Evolutionary conservation across 2,888 invertebrate species (phyloP).

Genomic region (Synanthedon tipuliformis): DNA sequence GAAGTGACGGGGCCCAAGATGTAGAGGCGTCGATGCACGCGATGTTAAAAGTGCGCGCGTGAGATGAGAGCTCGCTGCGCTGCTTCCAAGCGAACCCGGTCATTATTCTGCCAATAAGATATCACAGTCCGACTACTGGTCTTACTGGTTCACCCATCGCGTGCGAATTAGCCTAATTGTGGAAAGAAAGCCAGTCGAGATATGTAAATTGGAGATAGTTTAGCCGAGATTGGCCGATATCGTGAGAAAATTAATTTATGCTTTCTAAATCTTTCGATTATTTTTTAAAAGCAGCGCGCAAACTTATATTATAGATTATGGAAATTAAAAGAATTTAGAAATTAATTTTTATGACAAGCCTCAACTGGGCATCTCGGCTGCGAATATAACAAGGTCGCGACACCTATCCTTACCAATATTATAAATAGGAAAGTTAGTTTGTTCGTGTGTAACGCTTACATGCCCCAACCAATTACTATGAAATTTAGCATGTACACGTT

Average conservation of each 20-base stretch:
- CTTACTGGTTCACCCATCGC: conserved; percentile 43
- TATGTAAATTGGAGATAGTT: conserved; percentile 49
- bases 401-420: background rate
- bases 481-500: too few relatives aligned
- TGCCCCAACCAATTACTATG: too few relatives aligned
- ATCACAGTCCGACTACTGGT: conserved; percentile 50
- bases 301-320: too few relatives aligned
- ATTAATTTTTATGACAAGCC: too few relatives aligned
- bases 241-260: conserved; percentile 19
- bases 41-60: conserved; percentile 21
- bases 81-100: conserved; percentile 18
- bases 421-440: too few relatives aligned
- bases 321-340: too few relatives aligned
- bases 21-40: background rate
- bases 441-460: too few relatives aligned
- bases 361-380: too few relatives aligned
- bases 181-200: conserved; percentile 45
- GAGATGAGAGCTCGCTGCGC: too few relatives aligned
- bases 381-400: too few relatives aligned
- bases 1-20: background rate
- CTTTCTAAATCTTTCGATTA: conserved; percentile 4
- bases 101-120: conserved; percentile 50
- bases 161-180: conserved; percentile 57
- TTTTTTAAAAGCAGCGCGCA: too few relatives aligned
- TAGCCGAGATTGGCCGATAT: conserved; percentile 18